Base-by-base conservation (phyloP, 2,113 vertebrate genomes). In the Pheucticus melanocephalus region DNA sequence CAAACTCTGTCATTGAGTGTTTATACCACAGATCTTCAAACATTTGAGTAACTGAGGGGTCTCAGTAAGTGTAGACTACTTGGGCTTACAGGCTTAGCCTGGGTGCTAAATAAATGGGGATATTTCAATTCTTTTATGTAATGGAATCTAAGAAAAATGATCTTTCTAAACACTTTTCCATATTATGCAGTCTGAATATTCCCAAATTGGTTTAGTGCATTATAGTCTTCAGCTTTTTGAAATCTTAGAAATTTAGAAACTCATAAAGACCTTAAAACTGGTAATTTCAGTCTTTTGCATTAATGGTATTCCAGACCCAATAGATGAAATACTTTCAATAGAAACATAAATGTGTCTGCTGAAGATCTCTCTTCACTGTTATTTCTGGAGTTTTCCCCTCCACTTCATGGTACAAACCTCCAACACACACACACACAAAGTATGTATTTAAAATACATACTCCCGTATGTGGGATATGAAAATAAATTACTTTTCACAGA, bases 381-480 rank as follows among this genome's bases (percentile, higher is more conserved):
- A 72, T 60, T 83, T 76, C 63, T 39, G 24, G 39, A 60, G 21
- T 21, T 35, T 20, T 15, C 4, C 23, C 21, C 64, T 57, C 12
- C 23, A 53, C 63, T 66, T 59, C 2, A 0, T 11, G 25, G 44
- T 42, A 86, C 48, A 72, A 59, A 51, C 9, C n/a, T 68, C 47
- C 57, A 47, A 27, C 6, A 63, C 1, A 10, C 9, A 63, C 8
- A 61, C 10, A 61, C 1, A 9, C 1, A 2, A 51, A 28, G 15
- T 17, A 51, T 50, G 51, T 42, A 68, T 63, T 80, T 72, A 39
- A 84, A 72, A 71, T 44, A 39, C 37, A 57, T 2, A 6, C 10
- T 61, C n/a, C 4, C 6, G 3, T 33, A 39, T 9, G 11, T 6
- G 11, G 14, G 19, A 53, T 12, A 57, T 24, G 7, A 68, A 88